A percentile compares a stretch with the other conserved stretches of the same genome.
Conservation (phyloP, 2,113 vertebrate genomes). For the Oceanodroma tethys region DNA sequence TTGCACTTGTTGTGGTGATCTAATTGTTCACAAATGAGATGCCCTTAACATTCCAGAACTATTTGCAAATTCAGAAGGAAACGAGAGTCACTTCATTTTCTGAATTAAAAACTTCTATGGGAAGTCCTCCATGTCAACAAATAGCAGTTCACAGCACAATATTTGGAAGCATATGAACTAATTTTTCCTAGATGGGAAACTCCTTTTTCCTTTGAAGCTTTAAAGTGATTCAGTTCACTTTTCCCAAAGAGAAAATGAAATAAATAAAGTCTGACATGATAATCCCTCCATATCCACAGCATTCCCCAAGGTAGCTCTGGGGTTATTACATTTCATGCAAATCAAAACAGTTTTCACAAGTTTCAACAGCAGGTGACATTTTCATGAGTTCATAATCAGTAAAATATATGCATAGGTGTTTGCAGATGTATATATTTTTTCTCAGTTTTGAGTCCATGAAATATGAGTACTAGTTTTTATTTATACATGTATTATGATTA, state of each 20-base stretch:
- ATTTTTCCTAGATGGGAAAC: not conserved
- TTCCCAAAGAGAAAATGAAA: not conserved
- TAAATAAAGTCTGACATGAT: not conserved
- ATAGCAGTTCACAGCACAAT: not conserved
- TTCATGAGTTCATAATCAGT: not conserved
- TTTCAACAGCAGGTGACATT: not conserved
- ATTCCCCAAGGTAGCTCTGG: not conserved
- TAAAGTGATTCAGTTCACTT: not conserved
- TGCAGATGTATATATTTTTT: not conserved
- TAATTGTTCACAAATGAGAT: not conserved
- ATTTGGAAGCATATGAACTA: not conserved
- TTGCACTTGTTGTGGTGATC: not conserved
- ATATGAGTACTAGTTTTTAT: not conserved
- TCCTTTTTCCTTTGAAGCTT: not conserved
- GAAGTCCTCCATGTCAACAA: not conserved
- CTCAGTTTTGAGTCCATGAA: not conserved
- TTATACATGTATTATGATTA: not conserved
- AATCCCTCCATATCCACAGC: not conserved
- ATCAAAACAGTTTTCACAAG: not conserved
- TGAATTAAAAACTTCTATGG: not conserved
- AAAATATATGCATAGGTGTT: not conserved
- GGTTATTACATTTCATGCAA: not conserved
- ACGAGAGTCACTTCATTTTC: not conserved
- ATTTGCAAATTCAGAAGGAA: not conserved
- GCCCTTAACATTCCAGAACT: not conserved